Conservation (phyloP, 2,888 invertebrate genomes). For the Elgonia sp. region DNA sequence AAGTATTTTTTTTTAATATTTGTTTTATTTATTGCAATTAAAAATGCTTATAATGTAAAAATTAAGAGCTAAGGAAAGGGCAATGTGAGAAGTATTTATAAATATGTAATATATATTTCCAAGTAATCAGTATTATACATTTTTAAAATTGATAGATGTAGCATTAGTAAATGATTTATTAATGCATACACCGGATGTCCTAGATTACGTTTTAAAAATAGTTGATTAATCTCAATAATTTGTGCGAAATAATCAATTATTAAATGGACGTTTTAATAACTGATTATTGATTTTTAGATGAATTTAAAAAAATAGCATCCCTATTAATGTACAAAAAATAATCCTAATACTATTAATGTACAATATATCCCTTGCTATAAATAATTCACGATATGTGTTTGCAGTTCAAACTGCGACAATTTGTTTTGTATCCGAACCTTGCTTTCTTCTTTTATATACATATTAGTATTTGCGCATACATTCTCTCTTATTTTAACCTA, state of each 20-base stretch:
- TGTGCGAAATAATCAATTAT: constrained; percentile 41
- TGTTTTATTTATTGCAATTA: neutral
- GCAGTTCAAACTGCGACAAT: neutral
- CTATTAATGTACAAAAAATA: constrained; percentile 7
- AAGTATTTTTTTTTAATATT: neutral
- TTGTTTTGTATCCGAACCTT: neutral
- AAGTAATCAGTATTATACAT: constrained; percentile 29
- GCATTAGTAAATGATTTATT: constrained; percentile 15
- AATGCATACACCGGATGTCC: neutral
- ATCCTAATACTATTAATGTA: neutral
- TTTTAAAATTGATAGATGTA: constrained; percentile 1
- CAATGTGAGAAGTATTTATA: neutral
- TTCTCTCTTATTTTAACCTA: neutral
- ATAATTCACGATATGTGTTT: neutral
- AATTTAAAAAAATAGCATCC: constrained; percentile 22
- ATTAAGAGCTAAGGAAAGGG: neutral
- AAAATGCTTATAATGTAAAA: neutral
- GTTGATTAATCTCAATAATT: constrained; percentile 18
- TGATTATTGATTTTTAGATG: constrained; percentile 12
- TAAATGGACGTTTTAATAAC: constrained; percentile 51
- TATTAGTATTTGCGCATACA: neutral
- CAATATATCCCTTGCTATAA: neutral
- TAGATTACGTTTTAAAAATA: constrained; percentile 20
- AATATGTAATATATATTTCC: constrained; percentile 27
- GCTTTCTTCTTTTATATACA: neutral